Evolutionary conservation across 2,113 vertebrate species (phyloP).

Genomic region (Poeciliopsis retropinna): DNA sequence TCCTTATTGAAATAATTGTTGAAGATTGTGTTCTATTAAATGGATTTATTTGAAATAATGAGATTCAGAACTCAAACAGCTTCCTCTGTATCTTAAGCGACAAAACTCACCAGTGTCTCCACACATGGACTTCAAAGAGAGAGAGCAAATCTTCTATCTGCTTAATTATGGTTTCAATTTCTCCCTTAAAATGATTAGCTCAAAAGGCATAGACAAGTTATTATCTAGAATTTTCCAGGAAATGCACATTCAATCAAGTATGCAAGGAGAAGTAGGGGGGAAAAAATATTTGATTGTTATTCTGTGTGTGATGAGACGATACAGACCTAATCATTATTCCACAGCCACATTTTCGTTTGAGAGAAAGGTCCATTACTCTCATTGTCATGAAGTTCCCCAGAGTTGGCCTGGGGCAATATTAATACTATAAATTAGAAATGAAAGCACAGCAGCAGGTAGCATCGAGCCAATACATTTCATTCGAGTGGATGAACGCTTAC

Average conservation of each 20-base stretch:
- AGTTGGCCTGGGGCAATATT: constrained; percentile 64
- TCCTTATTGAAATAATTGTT: not conserved
- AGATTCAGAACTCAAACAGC: not conserved
- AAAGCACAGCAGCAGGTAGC: constrained; percentile 63
- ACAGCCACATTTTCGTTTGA: constrained; percentile 36
- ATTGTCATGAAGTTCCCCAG: constrained; percentile 59
- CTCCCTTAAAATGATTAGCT: constrained; percentile 31
- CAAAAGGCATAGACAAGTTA: constrained; percentile 26
- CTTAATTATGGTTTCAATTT: constrained; percentile 37
- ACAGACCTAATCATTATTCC: constrained; percentile 58
- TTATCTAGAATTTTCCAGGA: constrained; percentile 32
- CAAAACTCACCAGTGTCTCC: constrained; percentile 12
- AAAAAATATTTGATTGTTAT: constrained; percentile 37
- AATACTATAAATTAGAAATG: constrained; percentile 63
- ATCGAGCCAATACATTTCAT: constrained; percentile 54
- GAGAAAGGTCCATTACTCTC: constrained; percentile 59
- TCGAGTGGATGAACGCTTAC: constrained; percentile 58
- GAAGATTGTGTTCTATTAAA: not conserved
- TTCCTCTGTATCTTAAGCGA: not conserved
- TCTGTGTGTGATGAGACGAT: constrained; percentile 37
- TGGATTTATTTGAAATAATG: not conserved
- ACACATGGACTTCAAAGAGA: constrained; percentile 21
- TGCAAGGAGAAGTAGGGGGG: not conserved
- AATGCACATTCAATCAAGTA: constrained; percentile 33
- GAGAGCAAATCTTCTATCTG: constrained; percentile 21